These are phyloP conservation scores for Temnothorax longispinosus DNA, from an alignment of 1,140 invertebrate genomes.

Conservation along the genomic window DNA sequence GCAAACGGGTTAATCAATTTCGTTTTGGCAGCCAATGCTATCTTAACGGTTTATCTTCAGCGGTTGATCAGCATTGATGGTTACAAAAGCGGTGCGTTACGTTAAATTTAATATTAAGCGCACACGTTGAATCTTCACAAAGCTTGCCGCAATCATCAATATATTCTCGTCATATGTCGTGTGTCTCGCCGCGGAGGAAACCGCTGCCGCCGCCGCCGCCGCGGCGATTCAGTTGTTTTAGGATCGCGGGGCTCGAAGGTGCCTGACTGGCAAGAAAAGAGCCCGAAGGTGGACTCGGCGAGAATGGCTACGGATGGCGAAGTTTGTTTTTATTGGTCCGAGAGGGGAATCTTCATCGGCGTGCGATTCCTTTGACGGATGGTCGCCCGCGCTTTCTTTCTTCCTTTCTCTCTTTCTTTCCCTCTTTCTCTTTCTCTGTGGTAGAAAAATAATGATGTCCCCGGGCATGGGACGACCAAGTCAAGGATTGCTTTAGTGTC, in stretches of 20 bases:
- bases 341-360: constrained; percentile 58
- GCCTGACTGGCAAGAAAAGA: constrained; percentile 50
- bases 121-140: constrained; percentile 10
- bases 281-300: constrained; percentile 47
- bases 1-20: constrained; percentile 41
- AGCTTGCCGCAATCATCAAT: constrained; percentile 2
- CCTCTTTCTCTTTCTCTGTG: background rate
- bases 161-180: constrained; percentile 7
- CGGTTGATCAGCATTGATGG: background rate
- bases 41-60: constrained; percentile 20
- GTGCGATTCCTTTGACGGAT: constrained; percentile 74
- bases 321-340: constrained; percentile 78
- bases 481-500: constrained; percentile 66
- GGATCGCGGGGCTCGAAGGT: constrained; percentile 54
- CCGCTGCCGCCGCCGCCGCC: background rate
- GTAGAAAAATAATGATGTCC: constrained; percentile 75
- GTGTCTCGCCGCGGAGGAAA: constrained; percentile 2
- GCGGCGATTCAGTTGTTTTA: constrained; percentile 73
- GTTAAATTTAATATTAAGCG: constrained; percentile 7
- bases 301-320: constrained; percentile 58
- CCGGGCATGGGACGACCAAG: constrained; percentile 37
- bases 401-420: background rate
- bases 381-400: constrained; percentile 40
- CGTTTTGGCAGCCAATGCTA: constrained; percentile 14
- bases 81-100: background rate